A percentile compares a stretch with the other conserved stretches of the same genome.
These are phyloP conservation scores for Sigmodon hispidus DNA, from an alignment of 2,113 vertebrate species.

Conservation along the genomic window DNA sequence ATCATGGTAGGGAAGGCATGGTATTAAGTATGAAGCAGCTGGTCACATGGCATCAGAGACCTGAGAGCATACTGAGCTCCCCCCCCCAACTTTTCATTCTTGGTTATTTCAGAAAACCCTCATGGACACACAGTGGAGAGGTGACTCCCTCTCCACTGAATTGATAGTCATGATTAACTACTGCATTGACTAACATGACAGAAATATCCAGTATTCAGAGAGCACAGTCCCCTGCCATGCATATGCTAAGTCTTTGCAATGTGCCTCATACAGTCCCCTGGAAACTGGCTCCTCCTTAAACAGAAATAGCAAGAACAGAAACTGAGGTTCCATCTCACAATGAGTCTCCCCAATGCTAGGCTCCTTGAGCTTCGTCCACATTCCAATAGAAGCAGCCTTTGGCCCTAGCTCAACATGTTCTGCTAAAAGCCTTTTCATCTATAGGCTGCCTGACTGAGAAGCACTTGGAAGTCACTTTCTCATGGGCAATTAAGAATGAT, in stretches of 20 bases:
- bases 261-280: neutral
- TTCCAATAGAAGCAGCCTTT: neutral
- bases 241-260: neutral
- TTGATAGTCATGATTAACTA: neutral
- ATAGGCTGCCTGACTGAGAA: neutral
- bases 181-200: neutral
- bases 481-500: neutral
- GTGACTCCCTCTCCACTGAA: neutral
- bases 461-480: neutral
- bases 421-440: neutral
- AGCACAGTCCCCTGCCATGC: rapidly evolving
- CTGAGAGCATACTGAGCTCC: neutral
- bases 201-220: rapidly evolving
- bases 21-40: neutral
- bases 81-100: neutral
- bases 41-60: neutral
- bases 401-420: neutral
- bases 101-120: neutral
- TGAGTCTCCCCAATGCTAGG: neutral
- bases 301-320: neutral
- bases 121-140: neutral
- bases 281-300: neutral
- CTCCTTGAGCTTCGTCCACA: neutral
- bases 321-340: neutral
- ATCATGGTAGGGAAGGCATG: neutral